Conservation (phyloP, 2,797 vertebrate genomes). For the Prionace glauca region DNA sequence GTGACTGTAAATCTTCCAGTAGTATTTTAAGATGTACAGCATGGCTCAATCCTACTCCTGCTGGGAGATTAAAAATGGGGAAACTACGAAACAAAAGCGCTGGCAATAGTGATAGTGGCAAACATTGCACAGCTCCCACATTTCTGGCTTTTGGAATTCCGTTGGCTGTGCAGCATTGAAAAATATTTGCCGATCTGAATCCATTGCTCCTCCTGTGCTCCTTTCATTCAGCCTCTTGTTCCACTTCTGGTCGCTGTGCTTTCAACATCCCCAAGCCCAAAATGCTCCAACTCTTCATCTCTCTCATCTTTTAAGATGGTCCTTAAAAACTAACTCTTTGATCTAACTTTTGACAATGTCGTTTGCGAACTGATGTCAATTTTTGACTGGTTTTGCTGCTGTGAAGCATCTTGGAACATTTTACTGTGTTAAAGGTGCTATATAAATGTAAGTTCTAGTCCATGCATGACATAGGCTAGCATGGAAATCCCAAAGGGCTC, state of each 20-base stretch:
- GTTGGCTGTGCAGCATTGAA: background rate
- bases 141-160: background rate
- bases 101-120: background rate
- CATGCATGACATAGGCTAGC: background rate
- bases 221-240: background rate
- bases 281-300: background rate
- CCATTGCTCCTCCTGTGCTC: background rate
- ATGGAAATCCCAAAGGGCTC: background rate
- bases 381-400: background rate
- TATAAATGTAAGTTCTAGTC: background rate
- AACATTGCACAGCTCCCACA: background rate
- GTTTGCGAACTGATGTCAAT: background rate
- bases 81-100: background rate
- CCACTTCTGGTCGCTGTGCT: background rate
- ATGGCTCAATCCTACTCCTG: background rate
- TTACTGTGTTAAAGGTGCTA: background rate
- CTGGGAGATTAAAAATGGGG: background rate
- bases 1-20: background rate
- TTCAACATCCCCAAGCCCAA: background rate
- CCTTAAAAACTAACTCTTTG: background rate
- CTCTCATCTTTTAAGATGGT: background rate
- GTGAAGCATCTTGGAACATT: background rate
- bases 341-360: background rate
- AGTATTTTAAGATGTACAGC: background rate
- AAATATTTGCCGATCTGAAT: background rate